Evolutionary conservation across 2,888 invertebrate species (phyloP), one percentile per base, ranked within the genome.

Genomic region (Hyles lineata): DNA sequence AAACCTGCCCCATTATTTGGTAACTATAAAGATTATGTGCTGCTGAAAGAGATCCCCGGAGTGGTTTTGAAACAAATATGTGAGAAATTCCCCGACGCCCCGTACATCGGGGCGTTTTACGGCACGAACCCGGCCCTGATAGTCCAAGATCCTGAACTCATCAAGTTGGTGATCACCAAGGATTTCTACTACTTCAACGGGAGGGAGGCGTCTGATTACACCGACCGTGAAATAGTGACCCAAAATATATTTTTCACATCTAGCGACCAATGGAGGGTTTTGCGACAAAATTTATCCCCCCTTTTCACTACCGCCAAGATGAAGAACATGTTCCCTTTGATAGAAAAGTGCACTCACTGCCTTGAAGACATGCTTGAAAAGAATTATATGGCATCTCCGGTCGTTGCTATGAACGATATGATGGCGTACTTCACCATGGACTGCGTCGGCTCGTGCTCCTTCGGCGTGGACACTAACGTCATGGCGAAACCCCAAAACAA

Each of bases 321-420:
- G 84, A 90, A 83, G 74, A 88, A 86, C 8, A 91, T 91, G 90
- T 91, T 88, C 63, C 72, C 84, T 76, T 80, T 91, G 52, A 86
- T 91, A 1, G 79, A 85, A 35, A 82, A 83, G 7, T 87, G 85
- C 72, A 72, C 80, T 4, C 70, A 77, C 3, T 72, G 52, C 0
- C 80, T 88, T 3, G 87, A 90, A 76, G 75, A 77, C 0, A 71
- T 87, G 62, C 73, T 90, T 0, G 80, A 85, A 17, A 70, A 77
- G 17, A 81, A 83, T 55, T 70, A 62, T 0, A 35, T 70, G 0
- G 72, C 60, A 0, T 74, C 76, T 1, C 69, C 79, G 1, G 74
- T 77, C 0, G 55, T 87, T 0, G 85, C 87, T 58, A 76, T 78
- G 0, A 84, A 80, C 67, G 55, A 72, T 1, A 35, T 87, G 0